These are phyloP conservation scores for Phalera bucephala DNA, from an alignment of 2,888 invertebrate genomes.

Conservation along the genomic window DNA sequence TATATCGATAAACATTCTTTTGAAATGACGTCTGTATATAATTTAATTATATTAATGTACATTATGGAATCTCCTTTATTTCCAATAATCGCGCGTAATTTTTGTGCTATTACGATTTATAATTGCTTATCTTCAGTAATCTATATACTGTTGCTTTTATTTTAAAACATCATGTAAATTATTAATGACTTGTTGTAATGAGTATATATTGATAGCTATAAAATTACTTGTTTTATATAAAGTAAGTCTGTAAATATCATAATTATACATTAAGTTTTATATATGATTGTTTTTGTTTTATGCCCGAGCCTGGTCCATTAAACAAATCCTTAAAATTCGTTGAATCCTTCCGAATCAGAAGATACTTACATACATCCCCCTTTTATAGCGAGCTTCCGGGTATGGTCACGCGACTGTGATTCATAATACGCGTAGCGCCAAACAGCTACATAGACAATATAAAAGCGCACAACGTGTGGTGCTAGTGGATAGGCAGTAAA, in stretches of 20 bases:
- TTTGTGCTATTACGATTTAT: constrained; percentile 71
- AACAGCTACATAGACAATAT: no score
- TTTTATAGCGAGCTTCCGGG: no score
- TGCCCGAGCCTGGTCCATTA: constrained; percentile 29
- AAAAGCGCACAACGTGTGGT: no score
- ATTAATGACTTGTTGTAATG: constrained; percentile 80
- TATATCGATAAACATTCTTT: constrained; percentile 70
- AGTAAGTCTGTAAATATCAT: constrained; percentile 81
- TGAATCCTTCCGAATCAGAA: no score
- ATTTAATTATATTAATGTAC: constrained; percentile 64
- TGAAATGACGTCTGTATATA: constrained; percentile 67
- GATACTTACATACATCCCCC: no score
- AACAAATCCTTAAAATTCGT: no score
- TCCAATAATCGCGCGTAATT: constrained; percentile 67
- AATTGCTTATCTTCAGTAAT: constrained; percentile 69
- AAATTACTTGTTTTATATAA: constrained; percentile 82
- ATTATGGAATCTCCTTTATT: constrained; percentile 78
- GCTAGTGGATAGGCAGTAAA: no score
- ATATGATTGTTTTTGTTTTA: constrained; percentile 75
- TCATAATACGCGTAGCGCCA: no score
- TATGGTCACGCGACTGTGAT: no score
- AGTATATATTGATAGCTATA: constrained; percentile 81
- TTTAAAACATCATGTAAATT: constrained; percentile 77
- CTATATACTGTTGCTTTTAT: constrained; percentile 78
- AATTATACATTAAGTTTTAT: constrained; percentile 83